phyloP scores from a whole-genome alignment of 2,888 invertebrate genomes.

The Ornithoptera alexandrae region DNA sequence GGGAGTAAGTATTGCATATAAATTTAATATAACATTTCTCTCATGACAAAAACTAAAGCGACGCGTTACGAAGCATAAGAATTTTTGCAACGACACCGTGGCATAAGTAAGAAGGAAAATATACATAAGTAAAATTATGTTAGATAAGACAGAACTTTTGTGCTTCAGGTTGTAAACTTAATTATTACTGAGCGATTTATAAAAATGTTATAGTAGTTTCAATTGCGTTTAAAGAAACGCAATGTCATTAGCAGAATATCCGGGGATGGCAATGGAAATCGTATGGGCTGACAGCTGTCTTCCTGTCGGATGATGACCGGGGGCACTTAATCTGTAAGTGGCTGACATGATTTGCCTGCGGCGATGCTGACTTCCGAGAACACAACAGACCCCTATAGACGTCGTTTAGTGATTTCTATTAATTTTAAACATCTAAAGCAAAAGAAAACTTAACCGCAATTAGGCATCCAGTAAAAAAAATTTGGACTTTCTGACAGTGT shows the following conservation, averaged over 20 bases:
- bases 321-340: conserved; percentile 58
- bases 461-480: too few relatives aligned
- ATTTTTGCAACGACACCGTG: conserved; percentile 23
- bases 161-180: not conserved
- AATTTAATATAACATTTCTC: conserved; percentile 1
- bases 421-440: too few relatives aligned
- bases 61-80: conserved; percentile 38
- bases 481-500: too few relatives aligned
- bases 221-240: conserved; percentile 4
- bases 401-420: too few relatives aligned
- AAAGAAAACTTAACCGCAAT: too few relatives aligned
- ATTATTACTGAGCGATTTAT: not conserved
- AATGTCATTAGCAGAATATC: conserved; percentile 31
- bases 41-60: conserved; percentile 58
- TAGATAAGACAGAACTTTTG: too few relatives aligned
- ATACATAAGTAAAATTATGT: too few relatives aligned
- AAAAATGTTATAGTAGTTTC: not conserved
- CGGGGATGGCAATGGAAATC: conserved; percentile 36
- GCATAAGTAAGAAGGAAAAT: not conserved
- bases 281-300: conserved; percentile 64
- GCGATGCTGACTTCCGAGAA: conserved; percentile 15
- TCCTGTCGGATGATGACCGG: conserved; percentile 61
- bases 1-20: too few relatives aligned
- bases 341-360: conserved; percentile 43
- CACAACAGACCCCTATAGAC: too few relatives aligned